These are phyloP conservation scores for Thysanoteuthis rhombus DNA, from an alignment of 2,888 invertebrate genomes.

Conservation along the genomic window DNA sequence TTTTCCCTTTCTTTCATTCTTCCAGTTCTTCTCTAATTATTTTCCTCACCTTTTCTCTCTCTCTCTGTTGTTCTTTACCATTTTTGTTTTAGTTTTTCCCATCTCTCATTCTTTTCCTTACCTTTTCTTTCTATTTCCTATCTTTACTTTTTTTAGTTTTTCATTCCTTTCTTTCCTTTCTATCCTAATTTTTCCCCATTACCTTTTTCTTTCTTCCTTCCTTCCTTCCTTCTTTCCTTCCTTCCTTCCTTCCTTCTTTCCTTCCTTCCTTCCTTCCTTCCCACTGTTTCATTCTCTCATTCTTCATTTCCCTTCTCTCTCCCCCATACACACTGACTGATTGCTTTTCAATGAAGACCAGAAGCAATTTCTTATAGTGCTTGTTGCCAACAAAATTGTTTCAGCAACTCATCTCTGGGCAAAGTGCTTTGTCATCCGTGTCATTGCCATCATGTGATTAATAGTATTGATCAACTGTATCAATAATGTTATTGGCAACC, in stretches of 20 bases:
- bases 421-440: background rate
- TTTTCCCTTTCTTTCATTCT: background rate
- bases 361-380: background rate
- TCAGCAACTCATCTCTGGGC: background rate
- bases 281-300: background rate
- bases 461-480: background rate
- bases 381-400: background rate
- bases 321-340: background rate
- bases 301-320: background rate
- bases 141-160: background rate
- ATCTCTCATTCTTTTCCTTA: background rate
- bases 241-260: background rate
- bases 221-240: background rate
- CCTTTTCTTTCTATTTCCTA: background rate
- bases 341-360: background rate
- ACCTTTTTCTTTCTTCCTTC: background rate
- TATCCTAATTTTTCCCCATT: background rate
- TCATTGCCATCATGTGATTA: conserved; percentile 12
- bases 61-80: background rate
- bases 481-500: background rate
- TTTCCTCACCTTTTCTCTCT: background rate
- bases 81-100: background rate
- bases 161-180: background rate
- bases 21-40: background rate
- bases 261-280: background rate